A percentile compares a stretch with the other conserved stretches of the same genome.
phyloP scores from a whole-genome alignment of 2,797 vertebrate genomes.

The Morus bassanus region DNA sequence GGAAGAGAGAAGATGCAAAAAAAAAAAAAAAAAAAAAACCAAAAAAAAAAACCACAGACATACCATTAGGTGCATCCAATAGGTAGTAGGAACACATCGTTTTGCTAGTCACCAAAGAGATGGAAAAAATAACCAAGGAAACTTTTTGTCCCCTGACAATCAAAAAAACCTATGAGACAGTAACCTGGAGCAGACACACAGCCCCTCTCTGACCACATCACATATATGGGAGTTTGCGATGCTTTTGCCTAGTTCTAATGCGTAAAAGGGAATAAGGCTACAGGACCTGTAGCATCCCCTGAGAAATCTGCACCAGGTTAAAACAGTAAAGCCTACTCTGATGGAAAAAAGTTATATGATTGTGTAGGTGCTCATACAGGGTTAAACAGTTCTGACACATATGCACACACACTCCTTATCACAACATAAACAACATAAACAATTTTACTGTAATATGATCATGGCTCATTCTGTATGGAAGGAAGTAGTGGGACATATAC shows the following conservation, averaged over 20 bases:
- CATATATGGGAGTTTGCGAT: background rate
- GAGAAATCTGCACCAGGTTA: background rate
- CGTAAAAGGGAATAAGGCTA: background rate
- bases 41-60: background rate
- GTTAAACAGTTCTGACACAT: background rate
- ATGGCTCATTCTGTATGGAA: background rate
- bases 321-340: background rate
- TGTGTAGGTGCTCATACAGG: background rate
- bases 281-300: accelerated
- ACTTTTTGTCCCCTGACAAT: background rate
- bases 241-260: background rate
- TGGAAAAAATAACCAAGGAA: background rate
- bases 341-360: background rate
- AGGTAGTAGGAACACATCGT: background rate
- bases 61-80: background rate
- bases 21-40: background rate
- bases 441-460: background rate
- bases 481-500: background rate
- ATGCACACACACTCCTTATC: background rate
- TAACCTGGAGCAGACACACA: background rate
- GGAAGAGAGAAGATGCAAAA: constrained; percentile 33
- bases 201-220: background rate
- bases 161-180: background rate
- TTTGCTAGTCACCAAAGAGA: background rate
- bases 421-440: background rate